phyloP scores from a whole-genome alignment of 2,888 invertebrate species.

The Tetranychus truncatus region DNA sequence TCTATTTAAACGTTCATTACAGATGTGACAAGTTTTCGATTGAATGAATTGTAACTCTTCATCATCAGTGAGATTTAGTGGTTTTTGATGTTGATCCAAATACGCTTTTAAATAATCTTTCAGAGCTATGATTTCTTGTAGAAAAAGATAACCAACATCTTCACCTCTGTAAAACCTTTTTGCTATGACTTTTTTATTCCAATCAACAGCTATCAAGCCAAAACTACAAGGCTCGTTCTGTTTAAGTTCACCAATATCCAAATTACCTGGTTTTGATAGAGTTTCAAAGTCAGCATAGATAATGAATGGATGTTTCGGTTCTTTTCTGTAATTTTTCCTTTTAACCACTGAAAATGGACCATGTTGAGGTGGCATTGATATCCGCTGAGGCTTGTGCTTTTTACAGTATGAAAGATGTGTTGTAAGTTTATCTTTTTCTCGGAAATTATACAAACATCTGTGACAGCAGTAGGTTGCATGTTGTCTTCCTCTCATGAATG shows the following conservation, averaged over 20 bases:
- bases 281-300: conserved; percentile 8
- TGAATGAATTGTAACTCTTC: neutral
- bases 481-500: neutral
- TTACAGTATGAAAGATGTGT: neutral
- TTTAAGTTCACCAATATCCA: neutral
- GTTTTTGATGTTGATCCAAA: neutral
- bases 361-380: neutral
- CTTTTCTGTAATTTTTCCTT: neutral
- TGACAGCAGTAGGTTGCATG: neutral
- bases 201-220: neutral
- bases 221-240: neutral
- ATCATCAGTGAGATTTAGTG: neutral
- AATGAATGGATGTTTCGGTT: neutral
- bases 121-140: neutral
- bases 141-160: neutral
- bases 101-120: neutral
- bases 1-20: neutral
- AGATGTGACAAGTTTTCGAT: neutral
- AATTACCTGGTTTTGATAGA: neutral
- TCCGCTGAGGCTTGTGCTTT: neutral
- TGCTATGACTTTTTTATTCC: neutral
- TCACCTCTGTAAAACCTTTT: neutral
- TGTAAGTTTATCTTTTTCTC: neutral
- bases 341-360: neutral
- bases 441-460: neutral